Percentiles rank a stretch among this genome's conserved stretches.
Evolutionary conservation across 2,888 invertebrate species (phyloP).

Genomic region (Caenorhabditis angaria): DNA sequence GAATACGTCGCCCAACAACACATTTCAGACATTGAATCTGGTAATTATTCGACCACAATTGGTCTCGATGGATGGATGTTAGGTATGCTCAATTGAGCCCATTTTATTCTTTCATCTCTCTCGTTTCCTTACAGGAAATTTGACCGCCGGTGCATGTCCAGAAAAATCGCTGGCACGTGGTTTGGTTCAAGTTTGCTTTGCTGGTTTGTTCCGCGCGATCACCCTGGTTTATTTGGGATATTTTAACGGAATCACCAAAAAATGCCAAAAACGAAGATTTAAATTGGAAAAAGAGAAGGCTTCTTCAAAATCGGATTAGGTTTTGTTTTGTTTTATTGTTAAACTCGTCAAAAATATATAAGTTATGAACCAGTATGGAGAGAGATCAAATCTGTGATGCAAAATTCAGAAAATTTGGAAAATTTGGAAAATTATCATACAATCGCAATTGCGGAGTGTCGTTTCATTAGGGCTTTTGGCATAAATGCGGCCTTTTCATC

Average conservation of each 20-base stretch:
- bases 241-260: slow-evolving; percentile 66
- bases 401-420: too few species aligned
- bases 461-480: slow-evolving; percentile 43
- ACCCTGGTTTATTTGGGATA: slow-evolving; percentile 67
- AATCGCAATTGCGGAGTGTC: slow-evolving; percentile 52
- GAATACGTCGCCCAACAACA: slow-evolving; percentile 78
- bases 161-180: slow-evolving; percentile 79
- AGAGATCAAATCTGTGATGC: neutral
- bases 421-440: too few species aligned
- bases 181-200: slow-evolving; percentile 71
- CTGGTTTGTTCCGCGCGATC: slow-evolving; percentile 65
- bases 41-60: slow-evolving; percentile 84
- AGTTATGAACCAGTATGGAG: slow-evolving; percentile 8
- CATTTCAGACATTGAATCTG: slow-evolving; percentile 83
- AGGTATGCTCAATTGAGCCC: slow-evolving; percentile 11
- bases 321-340: slow-evolving; percentile 12
- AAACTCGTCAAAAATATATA: too few species aligned
- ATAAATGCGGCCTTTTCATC: slow-evolving; percentile 37
- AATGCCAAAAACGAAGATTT: slow-evolving; percentile 45
- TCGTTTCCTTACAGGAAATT: slow-evolving; percentile 75
- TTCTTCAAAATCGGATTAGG: neutral
- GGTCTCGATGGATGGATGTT: slow-evolving; percentile 75
- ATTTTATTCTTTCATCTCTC: too few species aligned
- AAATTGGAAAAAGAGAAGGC: slow-evolving; percentile 6
- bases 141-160: slow-evolving; percentile 85